Evolutionary conservation across 2,797 vertebrate species (phyloP).

Genomic region (Bradypodion pumilum): DNA sequence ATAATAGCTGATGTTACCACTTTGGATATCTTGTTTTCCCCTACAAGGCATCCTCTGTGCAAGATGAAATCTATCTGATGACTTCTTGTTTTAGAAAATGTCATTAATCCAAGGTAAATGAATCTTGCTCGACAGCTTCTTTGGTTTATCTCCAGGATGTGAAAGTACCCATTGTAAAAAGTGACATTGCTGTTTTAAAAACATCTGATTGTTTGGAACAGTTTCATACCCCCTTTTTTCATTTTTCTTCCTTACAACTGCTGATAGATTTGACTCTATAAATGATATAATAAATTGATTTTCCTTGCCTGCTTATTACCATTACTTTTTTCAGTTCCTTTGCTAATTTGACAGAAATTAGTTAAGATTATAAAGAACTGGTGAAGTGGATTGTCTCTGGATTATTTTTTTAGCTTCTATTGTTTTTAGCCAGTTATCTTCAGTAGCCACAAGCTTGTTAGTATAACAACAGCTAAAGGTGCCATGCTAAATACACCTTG

Average conservation of each 20-base stretch:
- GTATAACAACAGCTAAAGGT: neutral
- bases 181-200: constrained; percentile 28
- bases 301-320: neutral
- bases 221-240: rapidly evolving
- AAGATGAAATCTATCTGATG: constrained; percentile 43
- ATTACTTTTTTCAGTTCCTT: neutral
- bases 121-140: constrained; percentile 35
- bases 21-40: constrained; percentile 17
- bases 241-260: rapidly evolving
- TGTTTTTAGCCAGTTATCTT: too few relatives aligned
- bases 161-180: neutral
- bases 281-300: neutral
- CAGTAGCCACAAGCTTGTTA: too few relatives aligned
- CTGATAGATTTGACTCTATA: neutral
- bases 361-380: neutral
- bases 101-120: constrained; percentile 45
- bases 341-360: neutral
- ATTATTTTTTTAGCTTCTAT: too few relatives aligned
- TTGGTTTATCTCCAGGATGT: neutral
- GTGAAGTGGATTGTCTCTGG: neutral
- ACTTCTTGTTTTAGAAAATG: constrained; percentile 2
- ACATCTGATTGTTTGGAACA: neutral
- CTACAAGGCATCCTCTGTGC: constrained; percentile 35
- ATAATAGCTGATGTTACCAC: constrained; percentile 16
- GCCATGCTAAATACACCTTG: neutral